phyloP scores from a whole-genome alignment of 2,888 invertebrate species.

The Asteroscopus sphinx region DNA sequence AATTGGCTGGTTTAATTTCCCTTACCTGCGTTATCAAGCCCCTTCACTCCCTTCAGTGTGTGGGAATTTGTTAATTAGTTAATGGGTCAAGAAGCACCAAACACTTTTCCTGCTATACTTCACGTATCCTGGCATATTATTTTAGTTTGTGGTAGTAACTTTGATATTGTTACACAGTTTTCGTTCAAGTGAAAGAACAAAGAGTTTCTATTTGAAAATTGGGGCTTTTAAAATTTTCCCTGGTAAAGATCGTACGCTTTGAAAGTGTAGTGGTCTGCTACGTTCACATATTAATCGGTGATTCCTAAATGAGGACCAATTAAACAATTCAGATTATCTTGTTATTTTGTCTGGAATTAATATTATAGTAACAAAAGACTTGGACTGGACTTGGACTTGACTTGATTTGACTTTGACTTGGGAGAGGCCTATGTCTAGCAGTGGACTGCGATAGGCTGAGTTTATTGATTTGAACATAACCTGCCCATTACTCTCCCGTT shows the following conservation, averaged over 20 bases:
- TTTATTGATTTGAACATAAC: too few species aligned
- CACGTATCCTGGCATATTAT: constrained; percentile 3
- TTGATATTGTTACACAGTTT: not conserved
- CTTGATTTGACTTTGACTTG: too few species aligned
- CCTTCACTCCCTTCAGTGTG: constrained; percentile 27
- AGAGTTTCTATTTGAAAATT: not conserved
- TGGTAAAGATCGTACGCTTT: constrained; percentile 7
- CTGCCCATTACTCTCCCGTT: too few species aligned
- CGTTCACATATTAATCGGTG: not conserved
- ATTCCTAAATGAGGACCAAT: too few species aligned
- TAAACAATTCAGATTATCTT: too few species aligned
- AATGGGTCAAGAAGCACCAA: constrained; percentile 35
- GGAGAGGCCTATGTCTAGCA: too few species aligned
- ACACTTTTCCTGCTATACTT: constrained; percentile 24
- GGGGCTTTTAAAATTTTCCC: not conserved
- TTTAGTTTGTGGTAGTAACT: constrained; percentile 2
- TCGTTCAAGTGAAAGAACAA: not conserved
- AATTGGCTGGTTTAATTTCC: constrained; percentile 47
- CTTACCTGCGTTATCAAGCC: constrained; percentile 38
- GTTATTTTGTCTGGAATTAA: too few species aligned
- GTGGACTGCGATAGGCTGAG: too few species aligned
- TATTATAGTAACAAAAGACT: too few species aligned
- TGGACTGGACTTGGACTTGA: too few species aligned
- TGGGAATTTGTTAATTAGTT: constrained; percentile 49
- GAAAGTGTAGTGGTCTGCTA: constrained; percentile 2